Percentiles rank a stretch among this genome's conserved stretches.
Conservation (phyloP, 2,797 vertebrate species). For the Leucoraja ocellata region DNA sequence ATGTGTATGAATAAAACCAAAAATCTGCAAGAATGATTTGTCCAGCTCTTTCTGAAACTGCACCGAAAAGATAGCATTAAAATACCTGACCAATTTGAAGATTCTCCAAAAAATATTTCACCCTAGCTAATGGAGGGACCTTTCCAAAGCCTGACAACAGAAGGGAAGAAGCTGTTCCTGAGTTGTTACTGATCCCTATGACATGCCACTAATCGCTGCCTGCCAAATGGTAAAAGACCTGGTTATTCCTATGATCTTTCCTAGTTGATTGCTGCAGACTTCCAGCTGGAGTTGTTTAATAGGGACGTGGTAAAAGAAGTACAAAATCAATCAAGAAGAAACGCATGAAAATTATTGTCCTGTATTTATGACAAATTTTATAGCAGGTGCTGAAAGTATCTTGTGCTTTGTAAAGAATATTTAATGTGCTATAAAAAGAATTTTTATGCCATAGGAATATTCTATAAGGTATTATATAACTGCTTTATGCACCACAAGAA, state of each 20-base stretch:
- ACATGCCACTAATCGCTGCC: too few relatives aligned
- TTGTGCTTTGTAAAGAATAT: not conserved
- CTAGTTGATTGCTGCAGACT: not conserved
- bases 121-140: too few relatives aligned
- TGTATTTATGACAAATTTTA: not conserved
- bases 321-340: not conserved
- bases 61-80: not conserved
- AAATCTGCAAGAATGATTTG: not conserved
- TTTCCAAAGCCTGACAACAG: too few relatives aligned
- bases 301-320: not conserved
- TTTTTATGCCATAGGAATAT: too few relatives aligned
- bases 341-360: not conserved
- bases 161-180: too few relatives aligned
- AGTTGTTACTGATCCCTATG: too few relatives aligned
- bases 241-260: too few relatives aligned
- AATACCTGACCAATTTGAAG: not conserved
- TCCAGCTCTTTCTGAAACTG: not conserved
- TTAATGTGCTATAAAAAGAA: too few relatives aligned
- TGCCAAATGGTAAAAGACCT: too few relatives aligned
- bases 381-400: not conserved
- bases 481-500: not conserved
- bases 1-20: not conserved
- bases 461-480: not conserved
- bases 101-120: not conserved
- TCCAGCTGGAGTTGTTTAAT: not conserved